These are phyloP conservation scores for Sesamia nonagrioides DNA, from an alignment of 1,140 invertebrate species.

Conservation along the genomic window DNA sequence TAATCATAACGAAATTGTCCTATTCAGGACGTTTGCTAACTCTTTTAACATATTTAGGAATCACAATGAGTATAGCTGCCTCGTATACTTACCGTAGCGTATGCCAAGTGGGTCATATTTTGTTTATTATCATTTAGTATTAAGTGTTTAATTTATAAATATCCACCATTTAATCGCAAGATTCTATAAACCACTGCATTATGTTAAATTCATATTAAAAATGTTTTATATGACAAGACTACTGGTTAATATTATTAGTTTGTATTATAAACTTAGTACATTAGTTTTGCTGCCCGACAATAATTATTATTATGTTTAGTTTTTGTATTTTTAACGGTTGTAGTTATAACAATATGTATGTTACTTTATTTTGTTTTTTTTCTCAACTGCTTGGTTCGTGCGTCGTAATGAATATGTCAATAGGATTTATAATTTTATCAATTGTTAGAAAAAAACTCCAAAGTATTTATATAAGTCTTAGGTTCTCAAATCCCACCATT, in stretches of 20 bases:
- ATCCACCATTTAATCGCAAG: constrained; percentile 49
- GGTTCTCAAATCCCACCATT: no score
- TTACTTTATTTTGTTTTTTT: constrained; percentile 53
- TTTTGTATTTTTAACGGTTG: constrained; percentile 65
- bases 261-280: constrained; percentile 64
- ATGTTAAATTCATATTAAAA: constrained; percentile 43
- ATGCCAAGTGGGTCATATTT: constrained; percentile 34
- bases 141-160: constrained; percentile 58
- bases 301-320: constrained; percentile 73
- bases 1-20: constrained; percentile 29
- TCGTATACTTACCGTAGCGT: constrained; percentile 29
- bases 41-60: background rate
- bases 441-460: no score
- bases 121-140: constrained; percentile 44
- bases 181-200: constrained; percentile 46
- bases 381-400: constrained; percentile 27
- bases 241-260: constrained; percentile 67
- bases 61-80: background rate
- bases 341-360: constrained; percentile 58
- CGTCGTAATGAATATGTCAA: constrained; percentile 50
- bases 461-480: no score
- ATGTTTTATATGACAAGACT: constrained; percentile 69
- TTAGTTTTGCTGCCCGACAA: constrained; percentile 76
- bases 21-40: constrained; percentile 19
- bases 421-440: constrained; percentile 16